These are phyloP conservation scores for Polyergus mexicanus DNA, from an alignment of 1,140 invertebrate genomes.

Conservation along the genomic window DNA sequence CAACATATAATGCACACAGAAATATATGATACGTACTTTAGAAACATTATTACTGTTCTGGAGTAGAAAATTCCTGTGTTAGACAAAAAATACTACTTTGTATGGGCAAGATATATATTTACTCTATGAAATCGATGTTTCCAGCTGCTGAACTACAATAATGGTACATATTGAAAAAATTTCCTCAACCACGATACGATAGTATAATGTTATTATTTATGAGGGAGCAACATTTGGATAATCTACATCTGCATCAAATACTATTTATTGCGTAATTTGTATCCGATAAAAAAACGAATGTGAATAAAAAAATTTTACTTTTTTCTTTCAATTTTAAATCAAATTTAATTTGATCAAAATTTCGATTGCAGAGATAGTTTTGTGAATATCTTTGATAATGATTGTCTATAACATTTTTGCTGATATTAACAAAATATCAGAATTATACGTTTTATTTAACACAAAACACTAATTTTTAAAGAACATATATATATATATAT, in stretches of 20 bases:
- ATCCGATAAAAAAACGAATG: neutral
- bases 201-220: conserved; percentile 31
- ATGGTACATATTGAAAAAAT: conserved; percentile 11
- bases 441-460: neutral
- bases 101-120: neutral
- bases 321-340: neutral
- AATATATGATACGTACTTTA: neutral
- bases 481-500: neutral
- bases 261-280: neutral
- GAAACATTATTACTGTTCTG: conserved; percentile 11
- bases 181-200: neutral
- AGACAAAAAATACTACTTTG: neutral
- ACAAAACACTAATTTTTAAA: neutral
- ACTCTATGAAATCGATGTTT: conserved; percentile 37
- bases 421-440: neutral
- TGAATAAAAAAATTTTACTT: neutral
- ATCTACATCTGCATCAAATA: neutral
- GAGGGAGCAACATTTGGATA: conserved; percentile 22
- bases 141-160: conserved; percentile 39
- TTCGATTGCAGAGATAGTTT: too few species aligned
- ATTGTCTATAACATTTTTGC: neutral
- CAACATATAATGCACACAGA: neutral
- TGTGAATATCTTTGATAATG: neutral
- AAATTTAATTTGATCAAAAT: neutral
- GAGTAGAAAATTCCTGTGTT: conserved; percentile 31